Base-by-base conservation (phyloP, 2,888 invertebrate genomes). In the Parnassius smintheus region DNA sequence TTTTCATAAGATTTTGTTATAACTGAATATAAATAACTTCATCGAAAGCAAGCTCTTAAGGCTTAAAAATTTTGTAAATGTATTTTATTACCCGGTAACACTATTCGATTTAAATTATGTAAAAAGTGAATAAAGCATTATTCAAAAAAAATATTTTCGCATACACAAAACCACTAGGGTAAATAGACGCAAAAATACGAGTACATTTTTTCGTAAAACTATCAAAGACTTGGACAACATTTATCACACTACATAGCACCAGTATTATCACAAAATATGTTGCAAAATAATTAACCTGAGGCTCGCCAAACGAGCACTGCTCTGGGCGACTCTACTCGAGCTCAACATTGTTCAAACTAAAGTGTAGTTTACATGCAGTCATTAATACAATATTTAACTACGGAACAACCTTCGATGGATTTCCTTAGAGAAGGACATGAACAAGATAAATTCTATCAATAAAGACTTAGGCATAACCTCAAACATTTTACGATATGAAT, bases 331-430 rank as follows among this genome's bases (percentile, higher is more conserved):
- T 85, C 80, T 66, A 77, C 89, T 80, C 86, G 81, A 81, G 88
- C 86, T 82, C 85, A 74, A 78, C 90, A 90, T 89, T 82, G 77
- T 88, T 73, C 66, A 70, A 81, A 91, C 91, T 91, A 88, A 88
- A 74, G 72, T 76, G 74, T 76, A 67, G 65, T 70, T 73, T 78
- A 74, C 71, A 71, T 76, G 71, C 65, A 73, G 69, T 76, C 75
- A 80, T 73, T 76, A 74, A 68, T 74, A 71, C 73, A 73, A 76
- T 63, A 69, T 75, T 75, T 71, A 75, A 74, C 72, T 70, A 73
- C 75, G 75, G 72, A 75, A 73, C 74, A 77, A 80, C 84, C 85
- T 83, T 82, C 76, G 70, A 73, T 76, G 76, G 73, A 74, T 78
- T 80, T 78, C 80, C 78, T 73, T 65, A 68, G 64, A 73, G 70